Percentiles rank a stretch among this genome's conserved stretches.
Conservation (phyloP, 1,140 invertebrate genomes). For the Muscidifurax raptorellus region DNA sequence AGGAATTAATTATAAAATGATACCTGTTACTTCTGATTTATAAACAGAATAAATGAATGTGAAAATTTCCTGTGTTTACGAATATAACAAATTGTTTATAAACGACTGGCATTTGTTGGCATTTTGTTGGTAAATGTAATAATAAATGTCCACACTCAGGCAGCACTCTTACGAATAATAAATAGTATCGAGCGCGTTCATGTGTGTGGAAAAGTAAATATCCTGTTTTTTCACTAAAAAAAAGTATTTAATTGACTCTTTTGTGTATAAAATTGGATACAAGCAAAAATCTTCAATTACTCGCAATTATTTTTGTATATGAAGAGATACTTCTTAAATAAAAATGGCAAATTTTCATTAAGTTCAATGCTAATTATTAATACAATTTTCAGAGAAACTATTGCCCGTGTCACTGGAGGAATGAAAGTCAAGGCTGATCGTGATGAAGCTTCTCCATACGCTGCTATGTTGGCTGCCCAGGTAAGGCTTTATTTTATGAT, state of each 20-base stretch:
- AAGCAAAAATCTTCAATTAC: slow-evolving; percentile 10
- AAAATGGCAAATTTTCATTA: not conserved
- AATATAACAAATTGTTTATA: too few relatives aligned
- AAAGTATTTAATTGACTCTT: not conserved
- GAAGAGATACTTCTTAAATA: not conserved
- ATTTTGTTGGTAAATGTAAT: not conserved
- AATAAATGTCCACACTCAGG: slow-evolving; percentile 60
- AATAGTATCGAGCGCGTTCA: slow-evolving; percentile 64
- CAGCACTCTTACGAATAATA: slow-evolving; percentile 61
- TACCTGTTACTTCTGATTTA: too few relatives aligned
- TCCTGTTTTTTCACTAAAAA: slow-evolving; percentile 40
- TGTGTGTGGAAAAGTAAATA: slow-evolving; percentile 65
- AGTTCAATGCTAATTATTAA: not conserved
- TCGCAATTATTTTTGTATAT: not conserved
- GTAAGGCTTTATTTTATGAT: slow-evolving; percentile 73
- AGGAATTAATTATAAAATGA: too few relatives aligned
- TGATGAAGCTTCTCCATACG: slow-evolving; percentile 99
- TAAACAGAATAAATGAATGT: too few relatives aligned
- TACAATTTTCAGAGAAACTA: slow-evolving; percentile 89
- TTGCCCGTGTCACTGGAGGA: slow-evolving; percentile 98
- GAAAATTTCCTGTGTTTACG: too few relatives aligned
- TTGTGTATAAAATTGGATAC: not conserved
- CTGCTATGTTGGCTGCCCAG: slow-evolving; percentile 99
- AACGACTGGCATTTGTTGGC: too few relatives aligned
- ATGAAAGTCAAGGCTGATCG: slow-evolving; percentile 99